A percentile compares a stretch with the other conserved stretches of the same genome.
Conservation (phyloP, 1,140 invertebrate genomes). For the Stegodyphus mimosarum region DNA sequence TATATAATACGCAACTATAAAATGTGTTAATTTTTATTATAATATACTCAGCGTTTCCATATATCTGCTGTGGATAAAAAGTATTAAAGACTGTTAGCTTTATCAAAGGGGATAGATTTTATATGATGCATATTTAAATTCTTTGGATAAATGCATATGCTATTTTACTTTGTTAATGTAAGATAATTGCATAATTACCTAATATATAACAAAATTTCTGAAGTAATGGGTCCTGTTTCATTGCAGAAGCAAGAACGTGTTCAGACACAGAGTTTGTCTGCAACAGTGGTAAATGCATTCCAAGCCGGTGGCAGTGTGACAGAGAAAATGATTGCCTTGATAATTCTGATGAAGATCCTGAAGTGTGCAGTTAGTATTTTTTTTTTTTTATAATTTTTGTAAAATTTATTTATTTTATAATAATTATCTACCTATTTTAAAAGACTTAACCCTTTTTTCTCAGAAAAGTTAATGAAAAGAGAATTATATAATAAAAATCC, state of each 20-base stretch:
- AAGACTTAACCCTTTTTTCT: background rate
- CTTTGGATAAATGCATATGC: too few relatives aligned
- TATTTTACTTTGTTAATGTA: too few relatives aligned
- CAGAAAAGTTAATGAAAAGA: background rate
- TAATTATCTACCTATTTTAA: background rate
- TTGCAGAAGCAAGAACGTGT: conserved; percentile 71
- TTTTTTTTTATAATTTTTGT: conserved; percentile 79
- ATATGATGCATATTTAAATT: too few relatives aligned
- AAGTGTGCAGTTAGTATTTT: conserved; percentile 88
- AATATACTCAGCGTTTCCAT: too few relatives aligned
- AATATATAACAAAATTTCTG: background rate
- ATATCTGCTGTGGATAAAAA: too few relatives aligned
- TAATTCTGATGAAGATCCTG: conserved; percentile 87
- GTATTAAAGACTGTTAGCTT: too few relatives aligned
- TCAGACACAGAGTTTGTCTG: conserved; percentile 93
- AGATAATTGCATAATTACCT: too few relatives aligned
- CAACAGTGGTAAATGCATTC: conserved; percentile 90
- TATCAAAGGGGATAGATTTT: too few relatives aligned
- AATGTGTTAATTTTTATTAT: too few relatives aligned
- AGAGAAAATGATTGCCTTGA: conserved; percentile 94
- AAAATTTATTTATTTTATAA: conserved; percentile 67
- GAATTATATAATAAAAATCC: background rate
- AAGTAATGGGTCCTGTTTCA: background rate
- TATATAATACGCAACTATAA: too few relatives aligned
- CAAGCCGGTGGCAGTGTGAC: conserved; percentile 87